Conservation (phyloP, 2,888 invertebrate genomes). For the Tipula vernalis region DNA sequence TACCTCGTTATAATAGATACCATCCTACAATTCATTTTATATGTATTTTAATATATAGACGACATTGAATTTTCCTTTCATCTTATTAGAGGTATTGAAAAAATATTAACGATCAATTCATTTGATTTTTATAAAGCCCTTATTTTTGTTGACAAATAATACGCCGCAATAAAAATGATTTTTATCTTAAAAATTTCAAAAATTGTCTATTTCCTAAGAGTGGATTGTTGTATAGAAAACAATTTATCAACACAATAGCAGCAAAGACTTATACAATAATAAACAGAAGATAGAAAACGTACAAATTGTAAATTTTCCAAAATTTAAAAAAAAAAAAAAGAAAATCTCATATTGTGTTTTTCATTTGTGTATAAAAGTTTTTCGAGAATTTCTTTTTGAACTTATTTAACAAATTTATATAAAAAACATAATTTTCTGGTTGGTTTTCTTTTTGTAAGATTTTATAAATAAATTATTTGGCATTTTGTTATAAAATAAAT, state of each 20-base stretch:
- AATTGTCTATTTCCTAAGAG: neutral
- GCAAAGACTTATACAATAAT: neutral
- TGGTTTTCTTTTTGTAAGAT: neutral
- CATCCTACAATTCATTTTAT: neutral
- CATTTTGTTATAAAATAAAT: neutral
- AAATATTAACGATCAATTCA: neutral
- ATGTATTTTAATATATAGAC: neutral
- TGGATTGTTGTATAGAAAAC: neutral
- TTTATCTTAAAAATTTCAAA: neutral
- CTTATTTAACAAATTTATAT: neutral
- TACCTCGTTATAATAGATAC: neutral
- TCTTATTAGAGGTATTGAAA: neutral
- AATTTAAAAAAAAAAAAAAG: neutral
- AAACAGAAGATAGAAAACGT: neutral
- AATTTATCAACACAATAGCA: neutral
- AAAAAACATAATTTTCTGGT: neutral
- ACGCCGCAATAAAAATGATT: neutral
- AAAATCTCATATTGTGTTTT: neutral
- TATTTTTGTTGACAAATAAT: neutral
- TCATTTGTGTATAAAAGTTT: neutral
- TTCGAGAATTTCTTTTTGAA: neutral
- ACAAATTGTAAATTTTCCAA: neutral
- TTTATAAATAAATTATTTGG: neutral
- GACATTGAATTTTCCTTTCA: neutral
- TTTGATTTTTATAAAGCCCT: neutral